A percentile compares a stretch with the other conserved stretches of the same genome.
Conservation (phyloP, 92 coral and sea anemone genomes). For the Zoanthus solanderi region DNA sequence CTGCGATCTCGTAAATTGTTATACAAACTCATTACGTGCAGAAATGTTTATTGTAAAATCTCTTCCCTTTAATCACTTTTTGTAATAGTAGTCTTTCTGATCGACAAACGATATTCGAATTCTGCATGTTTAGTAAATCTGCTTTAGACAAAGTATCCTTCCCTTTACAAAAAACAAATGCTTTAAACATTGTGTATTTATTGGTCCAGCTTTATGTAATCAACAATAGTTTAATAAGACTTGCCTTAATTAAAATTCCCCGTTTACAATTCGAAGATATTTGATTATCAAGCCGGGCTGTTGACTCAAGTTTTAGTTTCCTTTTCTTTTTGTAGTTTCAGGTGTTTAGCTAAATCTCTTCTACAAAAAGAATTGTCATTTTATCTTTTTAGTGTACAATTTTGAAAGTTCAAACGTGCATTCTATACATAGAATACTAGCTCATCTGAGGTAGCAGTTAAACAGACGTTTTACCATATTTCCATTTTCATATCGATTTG, state of each 20-base stretch:
- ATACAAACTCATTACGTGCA: background rate
- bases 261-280: slow-evolving; percentile 96
- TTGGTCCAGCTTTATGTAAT: slow-evolving; percentile 90
- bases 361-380: background rate
- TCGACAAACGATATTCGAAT: background rate
- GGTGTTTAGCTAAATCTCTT: slow-evolving; percentile 68
- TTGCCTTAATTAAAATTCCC: slow-evolving; percentile 95
- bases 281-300: slow-evolving; percentile 81
- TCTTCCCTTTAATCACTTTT: background rate
- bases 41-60: background rate
- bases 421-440: background rate
- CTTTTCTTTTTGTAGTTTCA: slow-evolving; percentile 75
- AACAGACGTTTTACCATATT: too few species aligned
- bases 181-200: slow-evolving; percentile 67
- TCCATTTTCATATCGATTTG: too few species aligned
- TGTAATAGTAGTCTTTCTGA: slow-evolving; percentile 4
- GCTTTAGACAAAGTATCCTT: slow-evolving; percentile 45
- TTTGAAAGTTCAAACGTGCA: too few species aligned
- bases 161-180: slow-evolving; percentile 58
- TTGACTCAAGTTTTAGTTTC: slow-evolving; percentile 74
- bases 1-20: slow-evolving; percentile 28
- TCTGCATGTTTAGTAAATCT: background rate
- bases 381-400: background rate
- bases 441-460: too few species aligned
- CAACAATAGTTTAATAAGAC: slow-evolving; percentile 98